Conservation (phyloP, 53 echinoderm and acorn worm genomes). For the Holothuria scabra region DNA sequence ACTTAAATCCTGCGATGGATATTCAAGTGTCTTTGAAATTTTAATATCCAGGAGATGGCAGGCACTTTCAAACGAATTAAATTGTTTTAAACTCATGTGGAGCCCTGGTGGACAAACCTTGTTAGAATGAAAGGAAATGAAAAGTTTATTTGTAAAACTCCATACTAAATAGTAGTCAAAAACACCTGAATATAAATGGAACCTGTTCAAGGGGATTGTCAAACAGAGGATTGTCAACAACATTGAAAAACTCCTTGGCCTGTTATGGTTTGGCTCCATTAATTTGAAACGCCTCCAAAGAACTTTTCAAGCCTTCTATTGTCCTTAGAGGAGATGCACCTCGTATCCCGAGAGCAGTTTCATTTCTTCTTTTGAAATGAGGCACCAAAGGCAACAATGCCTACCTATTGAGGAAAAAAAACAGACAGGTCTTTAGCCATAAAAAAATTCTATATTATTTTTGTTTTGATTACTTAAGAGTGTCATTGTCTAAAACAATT, state of each 20-base stretch:
- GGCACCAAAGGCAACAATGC: neutral
- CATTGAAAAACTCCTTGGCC: conserved; percentile 9
- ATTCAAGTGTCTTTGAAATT: neutral
- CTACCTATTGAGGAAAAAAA: neutral
- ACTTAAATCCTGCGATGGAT: neutral
- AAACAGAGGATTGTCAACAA: neutral
- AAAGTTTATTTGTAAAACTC: too few relatives aligned
- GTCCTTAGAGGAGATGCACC: neutral
- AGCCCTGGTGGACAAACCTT: conserved; percentile 8
- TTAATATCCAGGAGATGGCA: conserved; percentile 2
- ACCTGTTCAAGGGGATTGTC: neutral
- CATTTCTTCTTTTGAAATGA: neutral
- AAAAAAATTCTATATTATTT: too few relatives aligned
- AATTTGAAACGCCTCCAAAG: neutral
- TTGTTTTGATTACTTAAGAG: too few relatives aligned
- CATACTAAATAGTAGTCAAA: too few relatives aligned
- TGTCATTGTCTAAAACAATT: too few relatives aligned
- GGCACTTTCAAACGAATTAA: neutral
- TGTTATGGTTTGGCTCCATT: neutral
- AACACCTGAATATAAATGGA: too few relatives aligned
- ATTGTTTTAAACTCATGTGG: neutral
- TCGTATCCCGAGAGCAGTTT: neutral
- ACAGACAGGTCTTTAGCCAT: too few relatives aligned
- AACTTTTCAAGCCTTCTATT: neutral
- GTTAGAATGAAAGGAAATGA: too few relatives aligned